Base-by-base conservation (phyloP, 2,888 invertebrate species). In the Sphaerophoria taeniata region DNA sequence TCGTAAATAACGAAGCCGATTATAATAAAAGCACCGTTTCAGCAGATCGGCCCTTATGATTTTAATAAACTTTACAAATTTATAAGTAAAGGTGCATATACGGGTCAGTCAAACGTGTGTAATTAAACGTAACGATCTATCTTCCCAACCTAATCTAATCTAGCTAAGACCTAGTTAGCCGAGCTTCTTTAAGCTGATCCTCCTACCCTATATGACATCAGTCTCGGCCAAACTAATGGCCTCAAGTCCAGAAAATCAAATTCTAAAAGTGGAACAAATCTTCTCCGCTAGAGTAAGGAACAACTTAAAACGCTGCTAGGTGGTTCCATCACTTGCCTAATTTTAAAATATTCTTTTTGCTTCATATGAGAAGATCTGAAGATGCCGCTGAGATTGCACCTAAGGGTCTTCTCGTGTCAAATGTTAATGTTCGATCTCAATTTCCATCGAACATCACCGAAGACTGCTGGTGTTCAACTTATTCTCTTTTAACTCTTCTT, bases 321-420 rank as follows among this genome's bases (percentile, higher is more conserved):
- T 43, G 16, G 45, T 58, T 70, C 45, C 51, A 47, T 69, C 67
- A 73, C 78, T 83, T 83, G 72, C 78, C 67, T 81, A 81, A 81
- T 76, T 81, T 76, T 67, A 6, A 71, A 47, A 55, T 70, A 63
- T 76, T 56, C 60, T 80, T 70, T 69, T 55, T 43, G 61, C 39
- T 53, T 60, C 34, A 34, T 31, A 36, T 31, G 12, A 36, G 14
- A 34, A 72, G 53, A 79, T 79, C 78, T 79, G 43, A 67, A 74
- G 60, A 58, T 45, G 45, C 78, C 83, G 79, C 83, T 7, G 24
- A 31, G 70, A 69, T 58, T 36, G 7, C 47, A 31, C 24, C 73
- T 82, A 83, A 83, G 70, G 83, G 83, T 74, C 61, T 83, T 83
- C 83, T 74, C 63, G 74, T 83, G 83, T 83, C 79, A 74, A 74